Percentiles rank a stretch among this genome's conserved stretches.
phyloP scores from a whole-genome alignment of 1,140 invertebrate genomes.

The Pseudomyrmex dendroicus region DNA sequence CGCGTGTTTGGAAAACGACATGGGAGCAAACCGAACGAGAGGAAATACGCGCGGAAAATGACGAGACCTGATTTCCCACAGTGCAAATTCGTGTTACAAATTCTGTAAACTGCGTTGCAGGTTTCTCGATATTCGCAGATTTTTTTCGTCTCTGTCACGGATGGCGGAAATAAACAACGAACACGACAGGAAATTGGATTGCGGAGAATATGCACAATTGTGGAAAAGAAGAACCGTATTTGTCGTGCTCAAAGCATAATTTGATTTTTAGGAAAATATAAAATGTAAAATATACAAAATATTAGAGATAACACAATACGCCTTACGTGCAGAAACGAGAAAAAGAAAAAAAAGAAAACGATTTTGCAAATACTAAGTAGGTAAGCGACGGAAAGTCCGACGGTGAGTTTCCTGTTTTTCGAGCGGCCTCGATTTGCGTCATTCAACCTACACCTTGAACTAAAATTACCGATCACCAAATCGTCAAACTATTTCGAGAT shows the following conservation, averaged over 20 bases:
- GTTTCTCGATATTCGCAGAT: not conserved
- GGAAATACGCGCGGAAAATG: constrained; percentile 16
- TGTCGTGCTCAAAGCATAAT: constrained; percentile 7
- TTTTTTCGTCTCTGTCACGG: constrained; percentile 29
- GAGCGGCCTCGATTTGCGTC: constrained; percentile 74
- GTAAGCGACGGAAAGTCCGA: constrained; percentile 4
- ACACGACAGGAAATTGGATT: constrained; percentile 46
- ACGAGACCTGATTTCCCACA: constrained; percentile 27
- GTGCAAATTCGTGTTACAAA: constrained; percentile 32
- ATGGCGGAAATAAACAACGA: constrained; percentile 52
- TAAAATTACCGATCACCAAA: constrained; percentile 81
- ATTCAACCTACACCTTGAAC: constrained; percentile 81
- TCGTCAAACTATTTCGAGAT: constrained; percentile 79
- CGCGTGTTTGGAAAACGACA: constrained; percentile 6
- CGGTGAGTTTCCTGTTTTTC: constrained; percentile 76
- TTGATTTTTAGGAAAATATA: constrained; percentile 24
- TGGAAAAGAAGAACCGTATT: not conserved
- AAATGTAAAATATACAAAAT: constrained; percentile 18
- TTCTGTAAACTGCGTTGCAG: constrained; percentile 9
- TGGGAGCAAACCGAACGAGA: not conserved
- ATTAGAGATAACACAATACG: not conserved
- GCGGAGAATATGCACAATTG: not conserved
- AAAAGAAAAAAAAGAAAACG: not conserved
- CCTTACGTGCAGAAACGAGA: constrained; percentile 10
- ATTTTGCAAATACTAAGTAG: not conserved